phyloP scores from a whole-genome alignment of 2,113 vertebrate genomes.

The Nyctereutes procyonoides region DNA sequence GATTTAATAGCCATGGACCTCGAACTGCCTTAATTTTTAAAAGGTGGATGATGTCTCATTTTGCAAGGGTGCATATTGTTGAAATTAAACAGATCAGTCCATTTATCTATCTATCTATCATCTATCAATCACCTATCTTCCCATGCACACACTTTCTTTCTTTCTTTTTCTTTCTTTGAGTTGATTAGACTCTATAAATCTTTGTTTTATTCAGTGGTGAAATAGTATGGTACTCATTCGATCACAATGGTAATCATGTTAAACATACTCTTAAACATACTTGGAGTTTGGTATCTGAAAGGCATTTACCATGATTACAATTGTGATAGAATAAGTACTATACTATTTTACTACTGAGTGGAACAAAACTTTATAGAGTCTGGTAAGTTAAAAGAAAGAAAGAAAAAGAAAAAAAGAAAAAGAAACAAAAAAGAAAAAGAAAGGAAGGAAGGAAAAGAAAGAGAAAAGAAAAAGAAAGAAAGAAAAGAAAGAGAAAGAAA shows the following conservation, averaged over 20 bases:
- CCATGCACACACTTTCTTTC: too few relatives aligned
- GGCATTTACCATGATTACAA: neutral
- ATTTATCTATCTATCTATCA: neutral
- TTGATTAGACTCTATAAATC: neutral
- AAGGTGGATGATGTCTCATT: neutral
- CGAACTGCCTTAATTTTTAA: neutral
- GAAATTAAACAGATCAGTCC: neutral
- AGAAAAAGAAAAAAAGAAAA: neutral
- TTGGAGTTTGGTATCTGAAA: neutral
- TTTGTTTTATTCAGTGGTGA: conserved; percentile 4
- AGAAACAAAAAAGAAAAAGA: neutral
- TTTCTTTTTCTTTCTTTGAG: neutral
- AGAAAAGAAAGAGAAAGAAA: neutral
- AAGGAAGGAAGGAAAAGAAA: neutral
- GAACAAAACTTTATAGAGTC: neutral
- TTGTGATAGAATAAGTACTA: neutral
- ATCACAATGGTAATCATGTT: neutral
- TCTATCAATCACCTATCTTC: neutral
- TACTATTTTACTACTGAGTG: neutral
- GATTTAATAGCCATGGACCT: neutral
- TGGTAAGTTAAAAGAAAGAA: neutral
- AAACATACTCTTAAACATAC: neutral
- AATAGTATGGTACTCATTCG: neutral
- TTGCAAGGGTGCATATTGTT: neutral
- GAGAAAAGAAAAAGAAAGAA: neutral